These are phyloP conservation scores for Petrocephalus sullivani DNA, from an alignment of 2,797 vertebrate genomes.

Conservation along the genomic window DNA sequence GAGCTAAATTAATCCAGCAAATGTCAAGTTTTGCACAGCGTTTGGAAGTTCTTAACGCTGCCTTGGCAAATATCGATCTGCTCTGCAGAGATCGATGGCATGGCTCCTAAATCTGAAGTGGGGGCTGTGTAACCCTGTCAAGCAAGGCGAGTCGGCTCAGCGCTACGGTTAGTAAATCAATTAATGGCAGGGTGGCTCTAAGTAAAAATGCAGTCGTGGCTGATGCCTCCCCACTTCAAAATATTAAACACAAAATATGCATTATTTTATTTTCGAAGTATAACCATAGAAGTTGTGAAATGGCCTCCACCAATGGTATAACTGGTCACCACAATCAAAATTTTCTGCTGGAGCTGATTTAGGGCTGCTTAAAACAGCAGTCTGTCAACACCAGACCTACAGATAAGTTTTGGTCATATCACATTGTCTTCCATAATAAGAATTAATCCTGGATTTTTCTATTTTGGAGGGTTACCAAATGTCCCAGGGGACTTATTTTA, in stretches of 20 bases:
- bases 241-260: neutral
- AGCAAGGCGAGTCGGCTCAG: neutral
- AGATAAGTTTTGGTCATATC: neutral
- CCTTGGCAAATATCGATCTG: neutral
- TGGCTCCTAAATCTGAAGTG: neutral
- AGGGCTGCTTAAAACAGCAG: neutral
- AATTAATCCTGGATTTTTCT: neutral
- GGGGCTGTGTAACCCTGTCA: neutral
- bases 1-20: neutral
- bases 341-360: neutral
- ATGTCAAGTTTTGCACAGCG: neutral
- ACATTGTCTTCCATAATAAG: neutral
- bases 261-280: neutral
- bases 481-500: constrained; percentile 21
- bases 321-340: neutral
- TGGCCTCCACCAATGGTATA: neutral
- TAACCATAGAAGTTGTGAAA: neutral
- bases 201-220: neutral
- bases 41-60: neutral
- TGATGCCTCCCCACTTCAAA: neutral
- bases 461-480: neutral
- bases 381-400: neutral
- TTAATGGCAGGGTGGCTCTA: neutral
- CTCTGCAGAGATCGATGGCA: neutral
- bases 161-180: neutral